Conservation (phyloP, 2,797 vertebrate genomes). For the Pelodytes ibericus region DNA sequence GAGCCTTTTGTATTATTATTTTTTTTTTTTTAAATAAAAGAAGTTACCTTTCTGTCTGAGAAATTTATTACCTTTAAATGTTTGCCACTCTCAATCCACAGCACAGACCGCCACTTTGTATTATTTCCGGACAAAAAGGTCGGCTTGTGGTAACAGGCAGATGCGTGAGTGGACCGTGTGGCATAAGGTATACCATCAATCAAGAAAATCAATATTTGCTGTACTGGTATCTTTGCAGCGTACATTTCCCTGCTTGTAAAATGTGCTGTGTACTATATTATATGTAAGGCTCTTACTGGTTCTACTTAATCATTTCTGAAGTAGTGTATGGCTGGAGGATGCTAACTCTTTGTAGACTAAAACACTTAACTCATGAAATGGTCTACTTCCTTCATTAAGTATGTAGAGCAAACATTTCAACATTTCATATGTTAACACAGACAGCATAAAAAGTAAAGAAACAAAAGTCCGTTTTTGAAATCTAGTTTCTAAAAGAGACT, state of each 20-base stretch:
- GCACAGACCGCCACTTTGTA: slow-evolving; percentile 69
- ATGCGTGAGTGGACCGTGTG: slow-evolving; percentile 67
- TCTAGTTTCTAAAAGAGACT: not conserved
- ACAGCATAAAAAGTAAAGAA: not conserved
- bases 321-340: slow-evolving; percentile 51
- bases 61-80: slow-evolving; percentile 85
- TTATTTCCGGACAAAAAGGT: slow-evolving; percentile 68
- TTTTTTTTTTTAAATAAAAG: slow-evolving; percentile 63
- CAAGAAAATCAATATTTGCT: slow-evolving; percentile 83
- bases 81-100: slow-evolving; percentile 79
- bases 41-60: slow-evolving; percentile 72
- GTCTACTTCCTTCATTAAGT: slow-evolving; percentile 1
- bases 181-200: slow-evolving; percentile 69
- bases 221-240: slow-evolving; percentile 74
- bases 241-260: slow-evolving; percentile 70
- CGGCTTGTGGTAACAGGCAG: slow-evolving; percentile 69
- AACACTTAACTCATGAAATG: slow-evolving; percentile 39
- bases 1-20: slow-evolving; percentile 43
- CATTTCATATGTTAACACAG: not conserved
- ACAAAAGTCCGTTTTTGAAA: no score
- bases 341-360: slow-evolving; percentile 37
- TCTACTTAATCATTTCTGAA: slow-evolving; percentile 61
- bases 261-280: slow-evolving; percentile 59
- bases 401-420: slow-evolving; percentile 23
- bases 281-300: slow-evolving; percentile 58